phyloP scores from a whole-genome alignment of 2,797 vertebrate species.

The Fringilla coelebs region DNA sequence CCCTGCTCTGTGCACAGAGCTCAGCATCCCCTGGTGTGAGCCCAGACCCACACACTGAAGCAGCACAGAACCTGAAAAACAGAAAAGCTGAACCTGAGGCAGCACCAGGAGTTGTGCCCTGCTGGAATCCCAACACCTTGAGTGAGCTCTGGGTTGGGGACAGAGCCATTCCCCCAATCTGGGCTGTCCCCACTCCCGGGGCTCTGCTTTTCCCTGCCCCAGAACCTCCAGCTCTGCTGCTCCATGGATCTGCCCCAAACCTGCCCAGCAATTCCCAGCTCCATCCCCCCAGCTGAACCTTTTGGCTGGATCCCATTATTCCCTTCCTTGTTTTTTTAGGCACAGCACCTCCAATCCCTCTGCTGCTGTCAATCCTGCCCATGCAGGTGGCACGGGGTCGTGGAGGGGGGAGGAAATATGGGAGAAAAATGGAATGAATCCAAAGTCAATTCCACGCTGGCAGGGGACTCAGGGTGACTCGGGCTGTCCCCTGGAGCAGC shows the following conservation, averaged over 20 bases:
- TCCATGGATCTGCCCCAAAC: fast-evolving
- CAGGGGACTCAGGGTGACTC: fast-evolving
- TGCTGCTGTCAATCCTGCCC: fast-evolving
- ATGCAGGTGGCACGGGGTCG: not conserved
- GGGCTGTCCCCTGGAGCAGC: not conserved
- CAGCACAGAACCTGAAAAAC: no score
- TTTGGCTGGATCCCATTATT: not conserved
- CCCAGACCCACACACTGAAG: no score
- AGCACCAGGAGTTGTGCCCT: not conserved
- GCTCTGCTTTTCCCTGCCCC: not conserved
- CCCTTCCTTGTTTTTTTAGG: not conserved
- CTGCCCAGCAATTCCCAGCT: not conserved
- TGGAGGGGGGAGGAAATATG: not conserved
- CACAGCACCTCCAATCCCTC: not conserved
- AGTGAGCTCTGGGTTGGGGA: not conserved
- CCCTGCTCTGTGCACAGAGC: no score
- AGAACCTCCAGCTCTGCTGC: not conserved
- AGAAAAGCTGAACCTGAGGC: no score
- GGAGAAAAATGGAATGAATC: not conserved
- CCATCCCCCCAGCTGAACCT: fast-evolving
- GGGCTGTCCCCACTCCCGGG: not conserved
- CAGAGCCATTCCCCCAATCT: not conserved
- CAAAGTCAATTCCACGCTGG: not conserved
- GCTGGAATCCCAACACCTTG: fast-evolving
- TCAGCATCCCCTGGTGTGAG: no score